Base-by-base conservation (phyloP, 2,797 vertebrate genomes). In the Halcyon chelicuti region DNA sequence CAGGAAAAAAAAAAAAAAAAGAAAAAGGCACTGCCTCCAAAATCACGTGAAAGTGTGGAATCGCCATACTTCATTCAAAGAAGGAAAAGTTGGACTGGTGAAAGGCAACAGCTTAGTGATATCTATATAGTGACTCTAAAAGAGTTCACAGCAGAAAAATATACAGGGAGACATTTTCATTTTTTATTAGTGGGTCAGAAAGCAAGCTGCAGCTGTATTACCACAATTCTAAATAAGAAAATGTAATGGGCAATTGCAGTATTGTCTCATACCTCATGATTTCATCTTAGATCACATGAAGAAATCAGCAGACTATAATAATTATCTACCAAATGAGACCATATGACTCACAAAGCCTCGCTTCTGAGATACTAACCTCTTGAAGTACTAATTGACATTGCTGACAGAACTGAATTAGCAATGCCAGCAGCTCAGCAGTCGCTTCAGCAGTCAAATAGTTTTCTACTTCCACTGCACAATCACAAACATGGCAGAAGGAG, bases 281-380 rank as follows among this genome's bases (percentile, higher is more conserved):
- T 96, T 96, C 75, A 67, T 96, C 71, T 78, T 47, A 85, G 82
- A 94, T 97, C 96, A 97, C 88, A 91, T 94, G 97, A 80, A 91
- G 75, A 95, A 88, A 97, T 97, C 98, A 98, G 87, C 93, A 98
- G 98, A 98, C 97, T 97, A 75, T 31, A 96, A 90, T 79, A 96
- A 94, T 88, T 87, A 96, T 83, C 88, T 97, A 96, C 78, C 93
- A 91, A 86, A 88, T 95, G 92, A 90, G 88, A 95, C 96, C 97
- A 96, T 79, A 96, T 97, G 98, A 98, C 76, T 95, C 94, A 94
- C 76, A 94, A 94, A 96, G 93, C 60, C 61, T 85, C 87, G 47
- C 71, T 87, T 76, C 88, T 52, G 76, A 97, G 92, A 88, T 76
- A 61, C 39, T 86, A 87, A 94, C 95, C 94, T 96, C 96, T 79